These are phyloP conservation scores for Alviniconcha strummeri DNA, from an alignment of 2,888 invertebrate genomes.

Conservation along the genomic window DNA sequence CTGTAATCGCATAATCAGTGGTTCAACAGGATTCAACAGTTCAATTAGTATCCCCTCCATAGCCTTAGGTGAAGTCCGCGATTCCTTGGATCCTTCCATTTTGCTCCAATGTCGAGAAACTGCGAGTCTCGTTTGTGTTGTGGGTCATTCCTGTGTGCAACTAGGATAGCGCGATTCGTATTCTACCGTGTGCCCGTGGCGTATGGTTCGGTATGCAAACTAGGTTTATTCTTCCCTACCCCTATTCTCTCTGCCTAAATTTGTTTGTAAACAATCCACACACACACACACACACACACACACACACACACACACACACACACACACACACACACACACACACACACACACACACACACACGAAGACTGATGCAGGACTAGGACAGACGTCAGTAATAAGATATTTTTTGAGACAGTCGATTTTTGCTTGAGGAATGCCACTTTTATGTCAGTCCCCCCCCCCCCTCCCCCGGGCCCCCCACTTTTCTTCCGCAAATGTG, in stretches of 20 bases:
- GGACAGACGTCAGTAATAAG: too few relatives aligned
- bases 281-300: background rate
- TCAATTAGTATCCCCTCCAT: slow-evolving; percentile 54
- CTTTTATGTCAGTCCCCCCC: too few relatives aligned
- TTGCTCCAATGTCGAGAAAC: slow-evolving; percentile 5
- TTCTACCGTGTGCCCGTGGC: slow-evolving; percentile 10
- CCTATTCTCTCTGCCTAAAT: too few relatives aligned
- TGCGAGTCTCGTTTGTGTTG: background rate
- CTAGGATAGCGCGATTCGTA: background rate
- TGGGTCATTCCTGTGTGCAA: slow-evolving; percentile 22
- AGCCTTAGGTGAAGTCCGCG: slow-evolving; percentile 34
- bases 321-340: background rate
- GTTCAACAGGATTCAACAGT: slow-evolving; percentile 67
- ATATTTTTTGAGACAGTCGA: too few relatives aligned
- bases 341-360: background rate
- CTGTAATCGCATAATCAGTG: slow-evolving; percentile 69
- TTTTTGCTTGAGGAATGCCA: too few relatives aligned
- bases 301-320: background rate
- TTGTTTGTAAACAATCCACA: background rate
- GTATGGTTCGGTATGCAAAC: background rate
- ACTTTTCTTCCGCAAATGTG: too few relatives aligned
- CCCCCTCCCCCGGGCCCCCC: too few relatives aligned
- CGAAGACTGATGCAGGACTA: too few relatives aligned
- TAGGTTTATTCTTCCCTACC: too few relatives aligned
- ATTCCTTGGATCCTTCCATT: slow-evolving; percentile 39